Evolutionary conservation across 2,888 invertebrate species (phyloP).

Genomic region (Diadegma fenestrale): DNA sequence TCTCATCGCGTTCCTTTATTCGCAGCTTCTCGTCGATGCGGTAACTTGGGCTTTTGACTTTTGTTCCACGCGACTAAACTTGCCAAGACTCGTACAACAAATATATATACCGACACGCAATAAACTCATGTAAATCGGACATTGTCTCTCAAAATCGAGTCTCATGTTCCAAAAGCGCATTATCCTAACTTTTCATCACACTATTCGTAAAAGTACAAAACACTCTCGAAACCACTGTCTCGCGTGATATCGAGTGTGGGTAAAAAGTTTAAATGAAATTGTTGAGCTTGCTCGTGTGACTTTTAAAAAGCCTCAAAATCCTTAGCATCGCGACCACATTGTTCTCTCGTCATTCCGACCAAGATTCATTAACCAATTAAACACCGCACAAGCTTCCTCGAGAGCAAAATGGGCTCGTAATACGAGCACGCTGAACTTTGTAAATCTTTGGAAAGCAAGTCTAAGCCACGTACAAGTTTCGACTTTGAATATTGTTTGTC

Average conservation of each 20-base stretch:
- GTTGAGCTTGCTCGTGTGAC: background rate
- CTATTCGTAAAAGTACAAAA: conserved; percentile 7
- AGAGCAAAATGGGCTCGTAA: conserved; percentile 13
- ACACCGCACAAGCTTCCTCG: background rate
- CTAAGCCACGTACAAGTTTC: conserved; percentile 13
- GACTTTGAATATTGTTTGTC: conserved; percentile 1
- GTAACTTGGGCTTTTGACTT: conserved; percentile 36
- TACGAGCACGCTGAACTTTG: conserved; percentile 1
- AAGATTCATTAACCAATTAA: conserved; percentile 4
- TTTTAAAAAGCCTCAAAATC: background rate
- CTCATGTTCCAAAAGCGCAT: conserved; percentile 30
- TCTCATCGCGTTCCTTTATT: conserved; percentile 27
- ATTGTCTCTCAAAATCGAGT: conserved; percentile 38
- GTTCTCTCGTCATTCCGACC: background rate
- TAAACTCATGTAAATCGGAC: conserved; percentile 5
- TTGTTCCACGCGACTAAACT: conserved; percentile 48
- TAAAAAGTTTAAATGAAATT: background rate
- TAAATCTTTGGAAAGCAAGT: conserved; percentile 11
- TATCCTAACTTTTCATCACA: conserved; percentile 28
- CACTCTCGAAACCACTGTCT: background rate
- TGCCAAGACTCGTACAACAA: conserved; percentile 23
- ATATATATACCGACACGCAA: background rate
- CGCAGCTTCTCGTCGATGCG: conserved; percentile 56
- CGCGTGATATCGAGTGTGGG: background rate
- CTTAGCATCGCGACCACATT: background rate